These are phyloP conservation scores for Orientallactaga bullata DNA, from an alignment of 2,113 vertebrate genomes.

Conservation along the genomic window DNA sequence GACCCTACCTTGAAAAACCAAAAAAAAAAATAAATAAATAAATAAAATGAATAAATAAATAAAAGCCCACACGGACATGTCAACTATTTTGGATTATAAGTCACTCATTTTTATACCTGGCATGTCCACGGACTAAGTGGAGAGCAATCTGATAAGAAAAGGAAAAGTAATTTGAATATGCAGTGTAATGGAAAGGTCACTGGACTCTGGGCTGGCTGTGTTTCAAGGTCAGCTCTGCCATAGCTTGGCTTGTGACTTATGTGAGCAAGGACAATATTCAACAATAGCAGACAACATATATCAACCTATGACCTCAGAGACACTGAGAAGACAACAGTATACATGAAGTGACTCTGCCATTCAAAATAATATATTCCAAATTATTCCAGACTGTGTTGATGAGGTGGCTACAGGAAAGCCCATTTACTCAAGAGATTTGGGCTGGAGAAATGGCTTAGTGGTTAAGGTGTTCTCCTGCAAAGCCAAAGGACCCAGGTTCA, in stretches of 20 bases:
- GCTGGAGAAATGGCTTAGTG: no score
- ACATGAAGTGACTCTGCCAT: background rate
- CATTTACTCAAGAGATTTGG: background rate
- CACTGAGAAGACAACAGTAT: background rate
- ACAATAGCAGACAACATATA: background rate
- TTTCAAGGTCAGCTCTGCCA: background rate
- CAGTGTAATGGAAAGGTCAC: slow-evolving; percentile 35
- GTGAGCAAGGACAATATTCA: background rate
- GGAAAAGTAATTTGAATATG: background rate
- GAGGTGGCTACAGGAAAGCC: background rate
- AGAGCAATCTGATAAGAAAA: background rate
- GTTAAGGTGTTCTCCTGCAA: no score
- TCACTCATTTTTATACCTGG: slow-evolving; percentile 7
- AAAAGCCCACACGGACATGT: background rate
- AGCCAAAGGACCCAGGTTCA: no score
- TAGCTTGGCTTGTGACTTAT: background rate
- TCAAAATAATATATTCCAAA: background rate
- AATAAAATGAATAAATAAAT: no score
- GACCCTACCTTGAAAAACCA: no score
- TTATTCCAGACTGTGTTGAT: background rate
- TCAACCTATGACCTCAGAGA: background rate
- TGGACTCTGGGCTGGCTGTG: background rate
- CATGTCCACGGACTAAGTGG: no score
- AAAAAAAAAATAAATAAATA: no score
- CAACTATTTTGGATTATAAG: slow-evolving; percentile 6